Evolutionary conservation across 2,888 invertebrate species (phyloP), one percentile per base, ranked within the genome.

Genomic region (Idaea straminata): DNA sequence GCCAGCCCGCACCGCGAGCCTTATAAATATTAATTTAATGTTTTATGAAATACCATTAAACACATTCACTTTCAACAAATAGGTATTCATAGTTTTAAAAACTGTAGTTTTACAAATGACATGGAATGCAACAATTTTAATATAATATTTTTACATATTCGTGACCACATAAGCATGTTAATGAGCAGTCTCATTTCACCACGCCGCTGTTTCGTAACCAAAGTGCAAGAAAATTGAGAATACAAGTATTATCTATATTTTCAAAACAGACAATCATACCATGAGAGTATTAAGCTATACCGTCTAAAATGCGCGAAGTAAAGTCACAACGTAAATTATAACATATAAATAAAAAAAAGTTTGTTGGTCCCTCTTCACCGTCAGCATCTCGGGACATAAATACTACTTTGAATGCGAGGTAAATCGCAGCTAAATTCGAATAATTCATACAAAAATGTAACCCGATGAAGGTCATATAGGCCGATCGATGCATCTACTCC

Each of bases 81-180:
- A 47, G 47, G 6, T 47, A 7, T 47, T 47, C 38, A 5, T 38
- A 5, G 6, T 47, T 47, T 47, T 6, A 13, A 3, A 36, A 47
- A 47, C 47, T 47, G 5, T 47, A 5, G 10, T 47, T 47, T 47
- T 47, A 47, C 47, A 47, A 34, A 59, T 59, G 59, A 69, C 60
- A 69, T 74, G 74, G 74, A 74, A 74, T 74, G 74, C 72, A 73
- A 68, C 62, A 66, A 66, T 70, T 62, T 71, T 63, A 69, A 66
- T 34, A 65, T 65, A 69, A 47, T 61, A 64, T 66, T 70, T 60
- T 70, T 60, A 69, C 57, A 62, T 66, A 67, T 59, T 64, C 62
- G 62, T 64, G 59, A 67, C 62, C 66, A 70, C 71, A 62, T 67
- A 66, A 68, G 68, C 70, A 70, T 61, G 59, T 34, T 62, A 66